Evolutionary conservation across 1,140 invertebrate genomes (phyloP).

Genomic region (Drosophila azteca): DNA sequence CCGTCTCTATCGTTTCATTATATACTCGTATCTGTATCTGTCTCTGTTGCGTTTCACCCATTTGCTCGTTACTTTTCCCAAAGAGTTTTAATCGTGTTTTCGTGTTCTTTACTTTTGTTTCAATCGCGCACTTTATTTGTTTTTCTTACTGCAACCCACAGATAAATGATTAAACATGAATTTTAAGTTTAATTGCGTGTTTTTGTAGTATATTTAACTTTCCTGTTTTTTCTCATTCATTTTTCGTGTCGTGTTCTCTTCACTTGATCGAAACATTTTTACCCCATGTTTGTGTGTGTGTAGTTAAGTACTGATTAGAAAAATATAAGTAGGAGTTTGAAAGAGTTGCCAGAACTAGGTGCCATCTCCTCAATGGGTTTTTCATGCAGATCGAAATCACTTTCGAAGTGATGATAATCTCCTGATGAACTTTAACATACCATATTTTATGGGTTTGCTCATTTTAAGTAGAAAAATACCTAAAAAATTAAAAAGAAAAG

Average conservation of each 20-base stretch:
- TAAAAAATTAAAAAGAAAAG: too few relatives aligned
- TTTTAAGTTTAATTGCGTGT: constrained; percentile 44
- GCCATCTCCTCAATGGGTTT: neutral
- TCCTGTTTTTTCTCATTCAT: constrained; percentile 36
- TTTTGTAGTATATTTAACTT: constrained; percentile 10
- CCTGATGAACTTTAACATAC: too few relatives aligned
- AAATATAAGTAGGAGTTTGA: too few relatives aligned
- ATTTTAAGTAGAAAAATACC: too few relatives aligned
- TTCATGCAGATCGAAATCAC: neutral
- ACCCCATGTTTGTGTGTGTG: constrained; percentile 35
- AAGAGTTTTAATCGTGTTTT: neutral
- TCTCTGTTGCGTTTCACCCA: constrained; percentile 42
- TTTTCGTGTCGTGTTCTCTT: constrained; percentile 6
- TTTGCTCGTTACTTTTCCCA: constrained; percentile 43
- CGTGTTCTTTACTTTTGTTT: constrained; percentile 32
- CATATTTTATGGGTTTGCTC: too few relatives aligned
- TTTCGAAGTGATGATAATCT: too few relatives aligned
- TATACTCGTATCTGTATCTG: constrained; percentile 13
- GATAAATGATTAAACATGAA: constrained; percentile 4
- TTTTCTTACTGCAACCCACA: constrained; percentile 37
- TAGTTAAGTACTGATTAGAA: neutral
- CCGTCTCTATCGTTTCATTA: constrained; percentile 35
- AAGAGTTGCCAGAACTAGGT: neutral
- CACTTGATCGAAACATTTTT: neutral
- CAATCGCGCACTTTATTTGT: constrained; percentile 42